Evolutionary conservation across 2,888 invertebrate genomes (phyloP).

Genomic region (Lasioglossum zephyrum): DNA sequence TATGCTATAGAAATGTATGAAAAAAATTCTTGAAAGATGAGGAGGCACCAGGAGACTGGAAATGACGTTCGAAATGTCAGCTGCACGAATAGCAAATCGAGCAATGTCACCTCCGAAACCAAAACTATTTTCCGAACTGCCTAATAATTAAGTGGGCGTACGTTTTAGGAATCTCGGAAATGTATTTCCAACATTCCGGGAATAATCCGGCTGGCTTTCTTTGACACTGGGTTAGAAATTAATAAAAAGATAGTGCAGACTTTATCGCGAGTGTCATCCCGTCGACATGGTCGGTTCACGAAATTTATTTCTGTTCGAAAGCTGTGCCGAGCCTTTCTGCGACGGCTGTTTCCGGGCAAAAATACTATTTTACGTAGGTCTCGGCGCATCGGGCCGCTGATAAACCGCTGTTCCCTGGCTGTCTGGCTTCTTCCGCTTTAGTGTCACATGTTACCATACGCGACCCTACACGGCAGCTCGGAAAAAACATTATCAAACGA

Average conservation of each 20-base stretch:
- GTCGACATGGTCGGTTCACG: background rate
- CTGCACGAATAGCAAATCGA: too few relatives aligned
- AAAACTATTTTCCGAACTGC: too few relatives aligned
- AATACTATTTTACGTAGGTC: constrained; percentile 24
- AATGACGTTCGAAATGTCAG: too few relatives aligned
- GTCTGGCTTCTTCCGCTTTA: constrained; percentile 39
- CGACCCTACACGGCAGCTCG: constrained; percentile 24
- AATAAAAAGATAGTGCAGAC: background rate
- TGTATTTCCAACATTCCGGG: too few relatives aligned
- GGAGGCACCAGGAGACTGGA: too few relatives aligned
- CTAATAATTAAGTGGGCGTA: too few relatives aligned
- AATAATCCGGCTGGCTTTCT: background rate
- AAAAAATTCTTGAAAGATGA: too few relatives aligned
- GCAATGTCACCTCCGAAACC: too few relatives aligned
- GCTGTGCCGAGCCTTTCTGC: background rate
- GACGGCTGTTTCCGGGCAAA: constrained; percentile 16
- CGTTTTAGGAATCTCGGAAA: too few relatives aligned
- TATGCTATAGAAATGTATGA: too few relatives aligned
- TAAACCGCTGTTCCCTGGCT: constrained; percentile 39
- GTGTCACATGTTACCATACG: constrained; percentile 38
- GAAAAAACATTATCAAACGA: constrained; percentile 33
- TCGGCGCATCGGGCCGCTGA: constrained; percentile 26
- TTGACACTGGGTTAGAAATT: background rate
- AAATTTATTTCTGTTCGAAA: constrained; percentile 25
- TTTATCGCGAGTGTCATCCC: background rate